Base-by-base conservation (phyloP, 2,888 invertebrate species). In the Pelosia muscerda region DNA sequence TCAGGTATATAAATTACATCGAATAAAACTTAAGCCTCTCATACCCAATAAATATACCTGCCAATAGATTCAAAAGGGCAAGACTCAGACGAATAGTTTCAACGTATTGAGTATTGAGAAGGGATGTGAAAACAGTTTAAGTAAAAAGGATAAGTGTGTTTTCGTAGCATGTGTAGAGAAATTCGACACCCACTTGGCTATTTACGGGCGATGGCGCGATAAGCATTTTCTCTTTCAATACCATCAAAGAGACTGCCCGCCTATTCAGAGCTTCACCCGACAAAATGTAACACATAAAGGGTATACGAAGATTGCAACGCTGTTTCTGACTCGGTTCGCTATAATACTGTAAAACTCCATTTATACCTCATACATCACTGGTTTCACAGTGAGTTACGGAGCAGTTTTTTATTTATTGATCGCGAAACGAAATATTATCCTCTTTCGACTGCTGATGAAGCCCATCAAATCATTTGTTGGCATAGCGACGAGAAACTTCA, bases 191-290 rank as follows among this genome's bases (percentile, higher is more conserved):
- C 91, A 89, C 89, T 91, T 89, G 84, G 88, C 90, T 93, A 92
- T 93, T 92, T 93, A 92, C 91, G 88, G 87, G 88, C 91, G 92
- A 92, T 92, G 90, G 92, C 87, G 90, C 93, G 93, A 93, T 93
- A 93, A 92, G 92, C 90, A 92, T 93, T 93, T 92, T 91, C 92
- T 90, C 91, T 92, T 93, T 93, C 93, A 93, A 92, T 92, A 90
- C 90, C 88, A 90, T 93, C 92, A 92, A 91, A 93, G 91, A 89
- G 90, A 91, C 92, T 92, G 90, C 88, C 89, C 92, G 89, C 86
- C 92, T 90, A 92, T 93, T 93, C 92, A 92, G 77, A 76, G 83
- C 86, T 87, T 82, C 84, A 81, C 85, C 86, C 88, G 85, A 90
- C 90, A 90, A 91, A 90, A 88, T 90, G 91, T 91, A 88, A 88